These are phyloP conservation scores for Sandelia bainsii DNA, from an alignment of 2,797 vertebrate species.

Conservation along the genomic window DNA sequence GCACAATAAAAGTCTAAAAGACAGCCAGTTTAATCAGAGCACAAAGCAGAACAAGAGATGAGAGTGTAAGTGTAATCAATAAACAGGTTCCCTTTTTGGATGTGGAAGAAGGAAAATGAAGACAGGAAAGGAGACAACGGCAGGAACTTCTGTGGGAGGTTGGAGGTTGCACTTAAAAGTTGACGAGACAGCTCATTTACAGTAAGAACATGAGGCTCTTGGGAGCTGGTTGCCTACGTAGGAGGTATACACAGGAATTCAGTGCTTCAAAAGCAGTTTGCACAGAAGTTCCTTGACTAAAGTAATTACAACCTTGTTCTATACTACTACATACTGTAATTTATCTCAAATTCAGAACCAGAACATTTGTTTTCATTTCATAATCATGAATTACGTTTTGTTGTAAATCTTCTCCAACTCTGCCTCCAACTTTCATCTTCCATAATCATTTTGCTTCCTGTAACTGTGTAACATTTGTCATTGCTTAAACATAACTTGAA, in stretches of 20 bases:
- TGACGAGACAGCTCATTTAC: conserved; percentile 49
- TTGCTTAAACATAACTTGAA: conserved; percentile 42
- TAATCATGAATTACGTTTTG: conserved; percentile 30
- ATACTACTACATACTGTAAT: conserved; percentile 3
- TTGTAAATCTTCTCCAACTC: conserved; percentile 27
- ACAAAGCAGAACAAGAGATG: conserved; percentile 28
- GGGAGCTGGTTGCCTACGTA: conserved; percentile 46
- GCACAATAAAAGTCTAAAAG: conserved; percentile 24
- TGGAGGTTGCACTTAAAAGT: conserved; percentile 51
- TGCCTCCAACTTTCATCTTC: conserved; percentile 46
- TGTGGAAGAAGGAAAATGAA: conserved; percentile 30
- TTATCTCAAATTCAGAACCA: conserved; percentile 21
- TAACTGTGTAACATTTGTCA: conserved; percentile 51
- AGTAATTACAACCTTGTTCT: conserved; percentile 40
- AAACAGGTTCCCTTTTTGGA: conserved; percentile 35
- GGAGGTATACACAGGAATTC: conserved; percentile 23
- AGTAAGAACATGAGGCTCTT: conserved; percentile 47
- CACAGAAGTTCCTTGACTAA: conserved; percentile 23
- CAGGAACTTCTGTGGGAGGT: conserved; percentile 51
- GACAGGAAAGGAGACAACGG: conserved; percentile 20
- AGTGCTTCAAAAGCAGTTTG: conserved; percentile 42
- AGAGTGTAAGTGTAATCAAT: conserved; percentile 38
- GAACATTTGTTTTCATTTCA: conserved; percentile 51
- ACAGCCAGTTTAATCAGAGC: conserved; percentile 27
- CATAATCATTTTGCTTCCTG: conserved; percentile 48